Conservation (phyloP, 2,113 vertebrate species). For the Diadophis punctatus region DNA sequence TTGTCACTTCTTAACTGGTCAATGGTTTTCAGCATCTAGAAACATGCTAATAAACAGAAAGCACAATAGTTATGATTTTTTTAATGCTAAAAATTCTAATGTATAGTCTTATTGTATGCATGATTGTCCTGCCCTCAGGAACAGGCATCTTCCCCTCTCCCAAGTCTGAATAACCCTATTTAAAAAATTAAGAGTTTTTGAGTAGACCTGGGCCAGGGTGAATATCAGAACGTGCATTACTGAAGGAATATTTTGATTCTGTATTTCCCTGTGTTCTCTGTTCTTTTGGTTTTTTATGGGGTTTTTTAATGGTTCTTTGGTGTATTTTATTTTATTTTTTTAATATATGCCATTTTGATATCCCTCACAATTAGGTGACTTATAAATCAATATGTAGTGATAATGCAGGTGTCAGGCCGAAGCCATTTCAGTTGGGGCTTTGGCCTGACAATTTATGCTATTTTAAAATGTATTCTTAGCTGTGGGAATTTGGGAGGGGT, state of each 20-base stretch:
- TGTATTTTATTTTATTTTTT: not conserved
- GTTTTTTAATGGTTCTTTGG: not conserved
- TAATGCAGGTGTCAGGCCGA: too few relatives aligned
- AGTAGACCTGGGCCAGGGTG: not conserved
- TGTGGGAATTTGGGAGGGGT: too few relatives aligned
- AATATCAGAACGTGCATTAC: not conserved
- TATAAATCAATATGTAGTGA: not conserved
- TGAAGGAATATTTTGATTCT: not conserved
- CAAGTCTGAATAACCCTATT: not conserved
- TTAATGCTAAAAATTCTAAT: not conserved
- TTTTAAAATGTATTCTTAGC: too few relatives aligned
- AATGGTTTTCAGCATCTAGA: not conserved
- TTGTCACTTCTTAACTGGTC: not conserved
- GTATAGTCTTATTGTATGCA: not conserved
- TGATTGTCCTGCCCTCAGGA: not conserved
- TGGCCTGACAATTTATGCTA: too few relatives aligned
- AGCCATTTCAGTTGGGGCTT: too few relatives aligned
- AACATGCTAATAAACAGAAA: not conserved
- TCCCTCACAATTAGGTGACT: not conserved
- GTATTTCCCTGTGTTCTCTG: not conserved
- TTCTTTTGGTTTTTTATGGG: not conserved
- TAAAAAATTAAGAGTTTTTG: too few relatives aligned
- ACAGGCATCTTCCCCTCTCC: not conserved
- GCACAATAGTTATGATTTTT: not conserved
- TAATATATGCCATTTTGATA: not conserved